Percentiles rank a stretch among this genome's conserved stretches.
These are phyloP conservation scores for Clepsis dumicolana DNA, from an alignment of 2,888 invertebrate species.

Conservation along the genomic window DNA sequence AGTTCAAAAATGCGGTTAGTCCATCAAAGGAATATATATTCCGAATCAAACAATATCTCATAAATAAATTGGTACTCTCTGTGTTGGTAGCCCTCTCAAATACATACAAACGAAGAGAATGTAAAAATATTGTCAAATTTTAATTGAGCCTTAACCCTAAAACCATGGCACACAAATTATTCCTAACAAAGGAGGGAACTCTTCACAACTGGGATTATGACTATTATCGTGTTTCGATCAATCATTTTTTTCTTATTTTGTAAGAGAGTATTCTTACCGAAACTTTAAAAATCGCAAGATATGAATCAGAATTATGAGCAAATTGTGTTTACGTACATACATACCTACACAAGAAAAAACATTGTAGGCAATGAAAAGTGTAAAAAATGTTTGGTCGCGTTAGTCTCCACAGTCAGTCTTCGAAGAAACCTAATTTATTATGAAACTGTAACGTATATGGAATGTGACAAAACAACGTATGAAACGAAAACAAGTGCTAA, in stretches of 20 bases:
- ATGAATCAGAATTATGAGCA: constrained; percentile 76
- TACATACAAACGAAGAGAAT: constrained; percentile 48
- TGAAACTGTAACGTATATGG: constrained; percentile 72
- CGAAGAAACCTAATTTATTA: constrained; percentile 76
- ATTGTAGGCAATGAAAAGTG: constrained; percentile 53
- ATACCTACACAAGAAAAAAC: constrained; percentile 65
- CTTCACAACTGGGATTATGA: constrained; percentile 79
- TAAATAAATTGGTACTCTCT: constrained; percentile 21
- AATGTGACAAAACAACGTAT: constrained; percentile 67
- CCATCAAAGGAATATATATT: constrained; percentile 14
- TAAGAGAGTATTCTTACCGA: constrained; percentile 55
- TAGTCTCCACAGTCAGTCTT: constrained; percentile 82
- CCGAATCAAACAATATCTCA: constrained; percentile 10
- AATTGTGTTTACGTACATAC: constrained; percentile 70
- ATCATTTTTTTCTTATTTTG: constrained; percentile 52
- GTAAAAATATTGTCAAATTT: constrained; percentile 80
- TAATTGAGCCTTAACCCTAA: constrained; percentile 77
- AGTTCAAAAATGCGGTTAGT: constrained; percentile 26
- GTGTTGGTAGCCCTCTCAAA: constrained; percentile 20
- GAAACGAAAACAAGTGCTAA: constrained; percentile 58
- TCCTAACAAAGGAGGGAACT: constrained; percentile 83
- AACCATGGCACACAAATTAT: constrained; percentile 83
- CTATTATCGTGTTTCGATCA: constrained; percentile 63
- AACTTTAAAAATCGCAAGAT: constrained; percentile 58
- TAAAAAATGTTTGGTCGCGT: constrained; percentile 65